These are phyloP conservation scores for Parazoanthus atlanticus DNA, from an alignment of 92 coral and sea anemone species.

Conservation along the genomic window DNA sequence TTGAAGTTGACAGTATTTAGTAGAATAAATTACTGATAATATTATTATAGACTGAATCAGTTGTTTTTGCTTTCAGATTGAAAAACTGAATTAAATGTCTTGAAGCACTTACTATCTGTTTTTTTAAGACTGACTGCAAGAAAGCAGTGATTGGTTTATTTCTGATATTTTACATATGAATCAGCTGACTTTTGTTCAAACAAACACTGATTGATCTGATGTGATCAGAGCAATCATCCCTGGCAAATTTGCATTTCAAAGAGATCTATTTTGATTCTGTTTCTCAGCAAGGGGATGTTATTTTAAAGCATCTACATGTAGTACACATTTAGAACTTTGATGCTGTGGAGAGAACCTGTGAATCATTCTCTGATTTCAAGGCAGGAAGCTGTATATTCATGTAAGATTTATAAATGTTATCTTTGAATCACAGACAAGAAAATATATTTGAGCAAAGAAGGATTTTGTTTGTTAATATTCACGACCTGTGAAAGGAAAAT, in stretches of 20 bases:
- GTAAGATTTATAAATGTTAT: background rate
- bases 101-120: background rate
- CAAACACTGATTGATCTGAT: conserved; percentile 13
- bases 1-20: background rate
- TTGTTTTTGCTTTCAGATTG: conserved; percentile 7
- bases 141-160: conserved; percentile 19
- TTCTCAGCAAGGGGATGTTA: background rate
- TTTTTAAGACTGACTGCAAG: background rate
- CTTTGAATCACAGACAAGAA: conserved; percentile 3
- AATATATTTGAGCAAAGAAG: conserved; percentile 7
- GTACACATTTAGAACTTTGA: background rate
- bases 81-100: background rate
- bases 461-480: background rate
- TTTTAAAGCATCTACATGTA: background rate
- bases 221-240: background rate
- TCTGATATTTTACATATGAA: background rate
- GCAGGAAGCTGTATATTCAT: background rate
- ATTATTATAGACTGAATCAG: too few species aligned
- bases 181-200: conserved; percentile 32
- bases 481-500: background rate
- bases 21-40: too few species aligned
- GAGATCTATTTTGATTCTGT: background rate
- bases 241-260: conserved; percentile 38
- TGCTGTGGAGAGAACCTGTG: background rate
- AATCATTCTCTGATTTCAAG: background rate